Evolutionary conservation across 1,140 invertebrate species (phyloP).

Genomic region (Aphidius gifuensis): DNA sequence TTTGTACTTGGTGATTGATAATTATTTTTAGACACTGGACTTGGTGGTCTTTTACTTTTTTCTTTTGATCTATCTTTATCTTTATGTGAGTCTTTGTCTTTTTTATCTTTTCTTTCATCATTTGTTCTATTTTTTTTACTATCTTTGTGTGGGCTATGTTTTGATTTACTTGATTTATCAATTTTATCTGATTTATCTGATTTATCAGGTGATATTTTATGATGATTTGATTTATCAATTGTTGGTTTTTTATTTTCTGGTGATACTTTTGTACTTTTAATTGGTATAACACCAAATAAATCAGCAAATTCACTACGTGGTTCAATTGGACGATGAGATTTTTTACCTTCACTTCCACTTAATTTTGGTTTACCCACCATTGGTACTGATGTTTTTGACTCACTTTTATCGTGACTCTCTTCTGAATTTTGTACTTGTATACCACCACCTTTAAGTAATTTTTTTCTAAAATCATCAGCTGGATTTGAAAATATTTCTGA

Average conservation of each 20-base stretch:
- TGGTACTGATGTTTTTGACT: conserved; percentile 38
- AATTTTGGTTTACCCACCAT: conserved; percentile 70
- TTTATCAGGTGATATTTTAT: conserved; percentile 46
- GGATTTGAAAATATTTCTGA: conserved; percentile 81
- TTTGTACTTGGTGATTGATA: conserved; percentile 40
- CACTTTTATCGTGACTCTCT: conserved; percentile 43
- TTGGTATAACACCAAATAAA: conserved; percentile 72
- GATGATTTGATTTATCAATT: conserved; percentile 49
- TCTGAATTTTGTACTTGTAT: conserved; percentile 43
- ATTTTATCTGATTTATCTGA: conserved; percentile 61
- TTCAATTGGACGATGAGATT: conserved; percentile 59
- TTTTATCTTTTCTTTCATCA: conserved; percentile 63
- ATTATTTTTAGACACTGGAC: conserved; percentile 50
- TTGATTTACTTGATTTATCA: conserved; percentile 62
- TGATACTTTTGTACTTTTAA: conserved; percentile 63
- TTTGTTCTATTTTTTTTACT: conserved; percentile 56
- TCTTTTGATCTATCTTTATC: conserved; percentile 63
- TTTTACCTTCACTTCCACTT: conserved; percentile 59
- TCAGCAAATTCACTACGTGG: conserved; percentile 67
- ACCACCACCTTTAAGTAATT: conserved; percentile 85
- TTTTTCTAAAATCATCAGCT: conserved; percentile 83
- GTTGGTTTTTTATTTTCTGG: conserved; percentile 59
- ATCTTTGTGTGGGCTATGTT: conserved; percentile 58
- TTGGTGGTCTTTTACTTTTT: conserved; percentile 63
- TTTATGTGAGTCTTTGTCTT: conserved; percentile 63